These are phyloP conservation scores for Buceros bicornis DNA, from an alignment of 2,797 vertebrate species.

Conservation along the genomic window DNA sequence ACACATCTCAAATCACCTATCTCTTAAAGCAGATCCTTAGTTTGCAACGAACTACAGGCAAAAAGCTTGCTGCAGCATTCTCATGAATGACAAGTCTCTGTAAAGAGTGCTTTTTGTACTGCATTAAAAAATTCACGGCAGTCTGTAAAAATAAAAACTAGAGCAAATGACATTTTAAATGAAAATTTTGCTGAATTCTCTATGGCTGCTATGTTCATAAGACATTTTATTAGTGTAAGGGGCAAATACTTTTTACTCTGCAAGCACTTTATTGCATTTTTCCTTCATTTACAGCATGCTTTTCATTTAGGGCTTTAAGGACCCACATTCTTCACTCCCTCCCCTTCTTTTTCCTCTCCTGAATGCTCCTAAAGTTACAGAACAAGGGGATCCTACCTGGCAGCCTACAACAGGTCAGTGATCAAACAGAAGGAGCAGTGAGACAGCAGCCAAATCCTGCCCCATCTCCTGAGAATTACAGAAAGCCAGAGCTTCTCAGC, in stretches of 20 bases:
- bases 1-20: constrained; percentile 4
- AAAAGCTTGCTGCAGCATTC: constrained; percentile 21
- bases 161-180: constrained; percentile 64
- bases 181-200: constrained; percentile 45
- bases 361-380: constrained; percentile 81
- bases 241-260: constrained; percentile 44
- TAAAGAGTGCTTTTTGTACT: constrained; percentile 32
- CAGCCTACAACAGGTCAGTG: constrained; percentile 83
- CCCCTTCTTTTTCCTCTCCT: constrained; percentile 16
- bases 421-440: constrained; percentile 83
- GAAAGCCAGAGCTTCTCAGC: constrained; percentile 40
- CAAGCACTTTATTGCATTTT: constrained; percentile 68
- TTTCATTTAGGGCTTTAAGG: constrained; percentile 81
- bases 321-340: constrained; percentile 77
- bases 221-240: constrained; percentile 54
- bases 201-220: constrained; percentile 32
- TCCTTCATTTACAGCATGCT: constrained; percentile 79
- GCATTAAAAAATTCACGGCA: constrained; percentile 54
- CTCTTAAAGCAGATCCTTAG: constrained; percentile 21
- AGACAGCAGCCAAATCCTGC: constrained; percentile 73
- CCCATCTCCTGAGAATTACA: constrained; percentile 69
- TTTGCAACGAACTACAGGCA: neutral
- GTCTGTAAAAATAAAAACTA: constrained; percentile 64
- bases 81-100: constrained; percentile 46
- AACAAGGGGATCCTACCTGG: constrained; percentile 81